Evolutionary conservation across 2,888 invertebrate genomes (phyloP), one percentile per base, ranked within the genome.

Genomic region (Tribolium freemani): DNA sequence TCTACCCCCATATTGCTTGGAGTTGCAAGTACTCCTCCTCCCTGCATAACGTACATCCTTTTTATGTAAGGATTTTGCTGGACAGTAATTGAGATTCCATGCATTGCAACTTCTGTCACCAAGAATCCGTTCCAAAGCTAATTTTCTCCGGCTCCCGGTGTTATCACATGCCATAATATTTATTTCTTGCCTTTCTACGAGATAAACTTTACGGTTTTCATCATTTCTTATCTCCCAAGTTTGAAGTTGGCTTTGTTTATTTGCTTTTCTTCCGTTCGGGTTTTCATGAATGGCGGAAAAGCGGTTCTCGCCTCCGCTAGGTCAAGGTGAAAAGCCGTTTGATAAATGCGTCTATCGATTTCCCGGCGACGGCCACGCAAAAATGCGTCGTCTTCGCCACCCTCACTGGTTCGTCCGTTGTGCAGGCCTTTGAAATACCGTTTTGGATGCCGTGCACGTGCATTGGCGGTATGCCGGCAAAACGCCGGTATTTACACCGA

Each of bases 261-360:
- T 38, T 38, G n/a, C 5, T 26, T 26, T 26, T 21, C 2, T 26
- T 26, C 26, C 5, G 45, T 20, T 16, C 48, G 50, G 48, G 54
- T 60, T 60, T 63, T 69, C 72, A 72, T 72, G 68, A 68, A 72
- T 72, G 71, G 30, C 58, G 58, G 44, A 58, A 45, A 69, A 73
- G 60, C 68, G 53, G 51, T 69, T 56, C 63, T 48, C 51, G 66
- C 69, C 73, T 80, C 80, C 76, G 81, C 80, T 83, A 83, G 83
- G 83, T 83, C 83, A 83, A 83, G 83, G 82, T 80, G 77, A 80
- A 76, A 75, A 75, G 75, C 73, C 74, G 74, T 77, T 78, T 79
- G 81, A 80, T 80, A 80, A 80, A 81, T 78, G 77, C 61, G 48
- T 73, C 77, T 81, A 82, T 82, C 80, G 82, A 82, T 83, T 79